Evolutionary conservation across 2,888 invertebrate species (phyloP), one percentile per base, ranked within the genome.

Genomic region (Drosophila yooni): DNA sequence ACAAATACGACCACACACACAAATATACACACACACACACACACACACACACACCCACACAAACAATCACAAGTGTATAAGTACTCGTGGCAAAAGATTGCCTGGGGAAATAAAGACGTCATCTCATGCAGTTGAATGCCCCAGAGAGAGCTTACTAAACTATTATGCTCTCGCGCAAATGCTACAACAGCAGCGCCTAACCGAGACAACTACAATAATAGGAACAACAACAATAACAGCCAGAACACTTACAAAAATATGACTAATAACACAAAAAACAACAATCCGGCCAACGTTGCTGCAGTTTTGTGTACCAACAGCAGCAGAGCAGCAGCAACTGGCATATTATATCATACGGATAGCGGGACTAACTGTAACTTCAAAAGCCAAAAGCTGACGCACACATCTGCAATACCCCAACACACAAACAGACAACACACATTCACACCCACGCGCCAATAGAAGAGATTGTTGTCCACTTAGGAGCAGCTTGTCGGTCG

Each of bases 61-160:
- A 74, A 36, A 67, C 59, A 74, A 54, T 68, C 70, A 70, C 63
- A 77, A 80, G 78, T 86, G 74, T 59, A 76, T 85, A 87, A 90
- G 89, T 89, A 90, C 89, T 90, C 74, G 82, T 78, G 70, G 82
- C 87, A 74, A 81, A 90, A 88, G 86, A 86, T 91, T 89, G 89
- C 87, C 84, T 81, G 77, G 87, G 91, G 91, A 91, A 90, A 89
- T 89, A 89, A 90, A 90, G 84, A 91, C 91, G 82, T 83, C 89
- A 76, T 84, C 85, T 70, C 86, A 69, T 82, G 81, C 88, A 90
- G 90, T 89, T 89, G 89, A 89, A 89, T 89, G 79, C 84, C 82
- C 89, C 76, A 70, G 79, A 82, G 91, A 87, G 81, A 85, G 86
- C 90, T 91, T 83, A 83, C 90, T 78, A 88, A 91, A 88, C 91